phyloP scores from a whole-genome alignment of 1,140 invertebrate genomes.

The Aphaenogaster ashmeadi region DNA sequence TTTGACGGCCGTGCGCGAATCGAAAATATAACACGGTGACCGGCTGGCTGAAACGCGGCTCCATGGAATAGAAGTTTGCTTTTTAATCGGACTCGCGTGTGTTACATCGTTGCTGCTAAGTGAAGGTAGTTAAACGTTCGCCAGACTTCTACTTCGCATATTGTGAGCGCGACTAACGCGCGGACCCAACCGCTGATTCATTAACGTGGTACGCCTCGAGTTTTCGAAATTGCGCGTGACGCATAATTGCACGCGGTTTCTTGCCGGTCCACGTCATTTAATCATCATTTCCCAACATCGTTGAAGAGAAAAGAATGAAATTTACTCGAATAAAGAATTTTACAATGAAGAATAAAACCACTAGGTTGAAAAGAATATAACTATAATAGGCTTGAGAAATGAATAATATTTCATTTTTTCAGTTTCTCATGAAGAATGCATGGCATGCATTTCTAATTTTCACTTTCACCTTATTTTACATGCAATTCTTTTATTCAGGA shows the following conservation, averaged over 20 bases:
- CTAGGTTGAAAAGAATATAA: neutral
- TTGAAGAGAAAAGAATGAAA: neutral
- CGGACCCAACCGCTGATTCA: constrained; percentile 48
- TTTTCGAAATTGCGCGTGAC: constrained; percentile 53
- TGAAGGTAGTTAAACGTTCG: constrained; percentile 36
- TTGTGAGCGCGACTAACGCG: constrained; percentile 12
- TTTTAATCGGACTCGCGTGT: constrained; percentile 37
- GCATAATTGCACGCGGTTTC: constrained; percentile 27
- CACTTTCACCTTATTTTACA: neutral
- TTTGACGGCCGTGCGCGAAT: constrained; percentile 25
- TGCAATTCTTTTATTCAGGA: neutral
- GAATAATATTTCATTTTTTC: neutral
- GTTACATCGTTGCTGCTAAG: constrained; percentile 9
- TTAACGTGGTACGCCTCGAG: constrained; percentile 44
- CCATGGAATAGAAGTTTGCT: neutral
- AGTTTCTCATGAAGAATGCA: neutral
- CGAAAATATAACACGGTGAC: constrained; percentile 6
- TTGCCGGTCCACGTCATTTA: constrained; percentile 17
- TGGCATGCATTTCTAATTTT: neutral
- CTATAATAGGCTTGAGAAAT: neutral
- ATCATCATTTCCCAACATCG: constrained; percentile 1
- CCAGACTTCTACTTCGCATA: constrained; percentile 18
- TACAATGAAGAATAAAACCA: neutral
- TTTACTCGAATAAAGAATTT: neutral
- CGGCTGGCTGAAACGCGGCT: neutral